Evolutionary conservation across 2,888 invertebrate genomes (phyloP), one percentile per base, ranked within the genome.

Genomic region (Diloba caeruleocephala): DNA sequence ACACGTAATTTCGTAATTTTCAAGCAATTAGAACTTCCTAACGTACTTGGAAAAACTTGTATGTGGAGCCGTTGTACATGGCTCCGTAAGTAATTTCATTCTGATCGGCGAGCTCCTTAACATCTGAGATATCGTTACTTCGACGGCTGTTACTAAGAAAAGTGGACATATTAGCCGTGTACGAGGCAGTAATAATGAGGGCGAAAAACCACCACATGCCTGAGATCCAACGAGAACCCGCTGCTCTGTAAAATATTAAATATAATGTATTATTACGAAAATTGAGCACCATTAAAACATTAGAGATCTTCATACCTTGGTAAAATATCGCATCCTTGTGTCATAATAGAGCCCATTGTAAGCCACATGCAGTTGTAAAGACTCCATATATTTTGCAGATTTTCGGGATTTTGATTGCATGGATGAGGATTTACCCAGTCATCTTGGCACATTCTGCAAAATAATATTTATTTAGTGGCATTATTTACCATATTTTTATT

Each of bases 351-450:
- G 0, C 98, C 98, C 85, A 98, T 95, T 1, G 97, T 97, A 52
- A 99, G 95, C 99, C 99, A 99, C 83, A 98, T 96, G 55, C 98
- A 97, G 85, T 98, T 99, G 88, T 96, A 95, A 65, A 97, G 89
- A 71, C 94, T 96, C 95, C 98, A 98, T 73, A 96, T 96, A 84
- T 98, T 98, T 87, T 98, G 97, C 43, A 98, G 93, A 74, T 97
- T 97, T 71, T 97, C 96, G 33, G 97, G 96, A 79, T 96, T 96
- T 49, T 95, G 94, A 78, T 97, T 96, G 85, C 98, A 98, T 0
- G 98, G 98, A 87, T 98, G 98, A 10, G 98, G 97, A 90, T 98
- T 98, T 60, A 97, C 97, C 98, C 98, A 98, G 84, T 99, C 99
- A 44, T 96, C 96, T 10, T 99, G 98, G 57, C 97, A 96, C 94